phyloP scores from a whole-genome alignment of 64 coral and sea anemone species.

The Montipora sp. region DNA sequence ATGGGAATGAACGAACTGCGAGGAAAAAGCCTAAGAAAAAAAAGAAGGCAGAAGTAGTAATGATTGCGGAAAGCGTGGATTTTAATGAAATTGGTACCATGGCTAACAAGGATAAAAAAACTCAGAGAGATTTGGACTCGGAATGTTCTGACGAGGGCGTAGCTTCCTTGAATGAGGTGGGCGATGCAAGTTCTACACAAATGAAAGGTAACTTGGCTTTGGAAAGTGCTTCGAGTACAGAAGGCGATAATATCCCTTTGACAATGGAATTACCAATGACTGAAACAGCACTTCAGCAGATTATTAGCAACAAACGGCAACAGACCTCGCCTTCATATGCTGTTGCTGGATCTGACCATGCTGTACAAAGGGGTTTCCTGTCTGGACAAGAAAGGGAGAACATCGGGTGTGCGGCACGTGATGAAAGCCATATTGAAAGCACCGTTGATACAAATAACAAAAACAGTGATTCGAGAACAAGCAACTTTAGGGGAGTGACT shows the following conservation, averaged over 20 bases:
- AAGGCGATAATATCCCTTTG: slow-evolving; percentile 12
- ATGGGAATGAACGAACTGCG: not conserved
- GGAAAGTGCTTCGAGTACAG: not conserved
- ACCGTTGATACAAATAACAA: not conserved
- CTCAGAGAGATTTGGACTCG: not conserved
- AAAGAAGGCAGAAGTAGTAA: slow-evolving; percentile 51
- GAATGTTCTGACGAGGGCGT: not conserved
- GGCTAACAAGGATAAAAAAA: not conserved
- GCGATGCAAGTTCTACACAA: not conserved
- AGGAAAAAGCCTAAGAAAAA: slow-evolving; percentile 60
- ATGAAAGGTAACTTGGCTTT: not conserved
- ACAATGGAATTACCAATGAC: slow-evolving; percentile 41
- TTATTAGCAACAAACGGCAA: not conserved
- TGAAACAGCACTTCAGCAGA: not conserved
- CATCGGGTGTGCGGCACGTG: not conserved
- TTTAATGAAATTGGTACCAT: not conserved
- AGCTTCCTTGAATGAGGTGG: not conserved
- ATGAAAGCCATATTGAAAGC: not conserved
- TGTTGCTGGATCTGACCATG: not conserved
- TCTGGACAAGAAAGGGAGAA: not conserved
- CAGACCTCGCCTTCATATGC: not conserved
- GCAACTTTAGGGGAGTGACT: not conserved
- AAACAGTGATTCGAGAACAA: not conserved
- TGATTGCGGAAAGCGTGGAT: slow-evolving; percentile 65
- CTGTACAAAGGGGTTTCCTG: not conserved